Evolutionary conservation across 2,113 vertebrate species (phyloP).

Genomic region (Barnardius zonarius): DNA sequence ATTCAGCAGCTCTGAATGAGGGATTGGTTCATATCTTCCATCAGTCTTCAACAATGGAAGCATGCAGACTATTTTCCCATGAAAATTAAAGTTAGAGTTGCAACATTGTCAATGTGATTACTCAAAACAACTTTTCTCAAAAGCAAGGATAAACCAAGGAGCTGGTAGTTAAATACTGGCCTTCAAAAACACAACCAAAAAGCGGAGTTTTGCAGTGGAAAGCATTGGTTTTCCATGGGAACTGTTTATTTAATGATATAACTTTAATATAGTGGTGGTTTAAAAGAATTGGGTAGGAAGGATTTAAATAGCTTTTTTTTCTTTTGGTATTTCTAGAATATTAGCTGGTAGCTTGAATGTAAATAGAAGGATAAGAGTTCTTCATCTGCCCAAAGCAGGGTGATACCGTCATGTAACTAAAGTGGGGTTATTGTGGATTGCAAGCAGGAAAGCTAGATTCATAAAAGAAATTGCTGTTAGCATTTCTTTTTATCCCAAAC

Average conservation of each 20-base stretch:
- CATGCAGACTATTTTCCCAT: background rate
- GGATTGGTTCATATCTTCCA: background rate
- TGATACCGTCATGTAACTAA: background rate
- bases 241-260: constrained; percentile 7
- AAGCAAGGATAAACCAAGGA: background rate
- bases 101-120: background rate
- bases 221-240: background rate
- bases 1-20: constrained; percentile 26
- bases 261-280: background rate
- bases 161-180: background rate
- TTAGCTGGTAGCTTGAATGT: background rate
- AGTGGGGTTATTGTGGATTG: background rate
- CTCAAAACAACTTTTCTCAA: background rate
- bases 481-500: background rate
- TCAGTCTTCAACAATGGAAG: constrained; percentile 15
- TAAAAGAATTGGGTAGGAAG: background rate
- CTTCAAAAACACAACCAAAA: background rate
- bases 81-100: constrained; percentile 15
- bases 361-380: background rate
- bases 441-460: background rate
- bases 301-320: background rate
- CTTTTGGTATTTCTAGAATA: background rate
- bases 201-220: background rate
- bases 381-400: background rate
- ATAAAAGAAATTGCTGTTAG: background rate